Conservation (phyloP, 1,140 invertebrate species). For the roundworm (Caenorhabditis elegans) region DNA sequence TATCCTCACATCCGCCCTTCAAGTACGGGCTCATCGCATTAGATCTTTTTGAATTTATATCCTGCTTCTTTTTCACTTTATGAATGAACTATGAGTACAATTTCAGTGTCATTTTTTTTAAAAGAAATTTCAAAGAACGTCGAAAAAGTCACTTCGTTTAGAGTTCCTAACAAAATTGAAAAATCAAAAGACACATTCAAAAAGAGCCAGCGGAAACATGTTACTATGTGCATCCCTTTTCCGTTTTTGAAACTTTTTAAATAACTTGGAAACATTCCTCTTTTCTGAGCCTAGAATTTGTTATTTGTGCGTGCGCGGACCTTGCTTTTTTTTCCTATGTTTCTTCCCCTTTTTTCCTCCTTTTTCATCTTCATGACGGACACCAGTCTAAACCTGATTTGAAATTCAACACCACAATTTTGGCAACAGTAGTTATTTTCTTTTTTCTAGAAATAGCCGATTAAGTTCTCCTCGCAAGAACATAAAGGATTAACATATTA, state of each 20-base stretch:
- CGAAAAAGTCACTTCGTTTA: too few species aligned
- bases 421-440: background rate
- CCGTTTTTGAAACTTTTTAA: background rate
- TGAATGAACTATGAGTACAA: too few species aligned
- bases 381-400: constrained; percentile 6
- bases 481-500: background rate
- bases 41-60: background rate
- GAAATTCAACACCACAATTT: background rate
- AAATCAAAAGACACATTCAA: background rate
- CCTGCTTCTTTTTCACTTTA: background rate
- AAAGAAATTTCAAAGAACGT: too few species aligned
- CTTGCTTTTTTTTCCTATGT: background rate
- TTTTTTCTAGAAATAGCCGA: background rate
- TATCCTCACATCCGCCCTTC: background rate
- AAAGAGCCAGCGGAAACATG: background rate
- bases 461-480: background rate
- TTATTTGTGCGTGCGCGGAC: background rate
- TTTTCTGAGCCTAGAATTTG: constrained; percentile 16
- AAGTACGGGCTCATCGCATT: background rate
- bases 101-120: too few species aligned
- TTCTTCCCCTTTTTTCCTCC: background rate
- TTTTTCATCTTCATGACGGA: background rate
- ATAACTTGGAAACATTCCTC: background rate
- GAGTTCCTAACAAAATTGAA: too few species aligned
- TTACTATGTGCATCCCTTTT: background rate